Base-by-base conservation (phyloP, 2,797 vertebrate species). In the Orientallactaga sibirica region DNA sequence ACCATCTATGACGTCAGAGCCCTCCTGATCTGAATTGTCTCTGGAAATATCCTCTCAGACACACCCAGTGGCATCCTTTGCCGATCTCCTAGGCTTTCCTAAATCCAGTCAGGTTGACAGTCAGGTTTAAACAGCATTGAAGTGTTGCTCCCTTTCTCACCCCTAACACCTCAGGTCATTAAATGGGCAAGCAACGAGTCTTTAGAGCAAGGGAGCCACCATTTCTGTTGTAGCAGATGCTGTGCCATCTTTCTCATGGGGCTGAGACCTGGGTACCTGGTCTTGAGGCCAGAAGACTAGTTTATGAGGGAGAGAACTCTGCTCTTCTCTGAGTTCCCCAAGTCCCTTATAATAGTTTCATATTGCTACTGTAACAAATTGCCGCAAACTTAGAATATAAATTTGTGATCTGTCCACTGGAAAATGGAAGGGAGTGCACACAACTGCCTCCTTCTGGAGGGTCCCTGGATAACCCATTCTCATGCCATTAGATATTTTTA, bases 311-410 rank as follows among this genome's bases (percentile, higher is more conserved):
- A 22, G n/a, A 25, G 37, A 48, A 2, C 15, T 2, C n/a, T 10
- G 0, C 3, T 5, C 2, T 27, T 7, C 6, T 48, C 2, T 11
- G 41, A 52, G 14, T 37, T 67, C 7, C 48, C 33, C 62, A 3
- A 73, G 41, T 43, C 14, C 77, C 62, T 62, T 58, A 33, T 62
- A 15, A 55, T 5, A 0, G 7, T 37, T 68, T 93, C 70, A 70
- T 43, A 0, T 2, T 27, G 48, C 7, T 25, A 24, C 41, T 71
- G 5, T 14, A 52, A 25, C 22, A 43, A 64, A 20, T 55, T 43
- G 27, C n/a, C 43, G 52, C 55, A n/a, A 19, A 70, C 15, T 19
- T 27, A 27, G 70, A 29, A 22, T 37, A 11, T 1, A 48, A 22
- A 20, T 37, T 24, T 43, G 25, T 55, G 76, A 7, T 48, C 76